A percentile compares a stretch with the other conserved stretches of the same genome.
These are phyloP conservation scores for Rhorus exstirpatorius DNA, from an alignment of 2,888 invertebrate species.

Conservation along the genomic window DNA sequence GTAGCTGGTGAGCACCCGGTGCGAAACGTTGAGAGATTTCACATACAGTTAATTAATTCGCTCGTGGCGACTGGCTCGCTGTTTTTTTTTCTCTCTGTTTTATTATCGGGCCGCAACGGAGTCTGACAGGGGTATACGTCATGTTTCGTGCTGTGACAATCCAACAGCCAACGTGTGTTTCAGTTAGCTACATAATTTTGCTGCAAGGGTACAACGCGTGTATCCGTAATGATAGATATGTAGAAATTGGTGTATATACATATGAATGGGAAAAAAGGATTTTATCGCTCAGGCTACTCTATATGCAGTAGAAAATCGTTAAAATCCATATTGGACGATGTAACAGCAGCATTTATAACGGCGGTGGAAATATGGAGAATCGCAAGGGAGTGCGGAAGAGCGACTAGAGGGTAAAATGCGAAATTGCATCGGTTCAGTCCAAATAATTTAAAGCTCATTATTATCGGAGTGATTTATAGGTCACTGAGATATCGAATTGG, in stretches of 20 bases:
- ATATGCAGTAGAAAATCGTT: slow-evolving; percentile 48
- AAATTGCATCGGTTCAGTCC: slow-evolving; percentile 26
- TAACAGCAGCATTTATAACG: slow-evolving; percentile 45
- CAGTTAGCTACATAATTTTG: slow-evolving; percentile 44
- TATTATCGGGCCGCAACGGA: slow-evolving; percentile 52
- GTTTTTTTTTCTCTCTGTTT: slow-evolving; percentile 32
- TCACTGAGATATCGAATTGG: background rate
- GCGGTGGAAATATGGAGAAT: slow-evolving; percentile 22
- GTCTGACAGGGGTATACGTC: slow-evolving; percentile 65
- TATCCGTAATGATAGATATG: background rate
- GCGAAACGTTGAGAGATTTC: slow-evolving; percentile 40
- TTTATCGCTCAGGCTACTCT: slow-evolving; percentile 42
- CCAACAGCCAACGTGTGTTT: slow-evolving; percentile 43
- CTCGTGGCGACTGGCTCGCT: slow-evolving; percentile 34
- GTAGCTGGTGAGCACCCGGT: slow-evolving; percentile 13
- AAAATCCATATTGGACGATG: slow-evolving; percentile 36
- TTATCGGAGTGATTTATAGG: slow-evolving; percentile 1
- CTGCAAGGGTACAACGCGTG: slow-evolving; percentile 16
- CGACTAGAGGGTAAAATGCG: background rate
- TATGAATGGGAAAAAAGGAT: slow-evolving; percentile 11
- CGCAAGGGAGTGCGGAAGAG: background rate
- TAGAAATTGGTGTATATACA: slow-evolving; percentile 20
- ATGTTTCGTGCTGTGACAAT: slow-evolving; percentile 63
- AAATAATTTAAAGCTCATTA: background rate
- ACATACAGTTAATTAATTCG: slow-evolving; percentile 68